Evolutionary conservation across 2,113 vertebrate genomes (phyloP), one percentile per base, ranked within the genome.

Genomic region (Podarcis cretensis): DNA sequence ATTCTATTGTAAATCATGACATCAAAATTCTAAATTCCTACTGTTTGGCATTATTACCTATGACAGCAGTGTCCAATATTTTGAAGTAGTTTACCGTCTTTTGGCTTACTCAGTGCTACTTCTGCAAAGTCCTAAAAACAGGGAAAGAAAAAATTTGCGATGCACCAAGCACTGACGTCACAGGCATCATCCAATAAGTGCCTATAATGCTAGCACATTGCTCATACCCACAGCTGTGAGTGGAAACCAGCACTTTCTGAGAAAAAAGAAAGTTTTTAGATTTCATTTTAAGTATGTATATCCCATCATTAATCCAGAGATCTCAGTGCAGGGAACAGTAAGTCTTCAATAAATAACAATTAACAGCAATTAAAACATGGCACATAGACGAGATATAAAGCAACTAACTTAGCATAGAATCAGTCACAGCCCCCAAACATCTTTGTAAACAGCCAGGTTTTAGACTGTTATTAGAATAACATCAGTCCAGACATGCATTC

Each of bases 101-200:
- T 94, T 83, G 96, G 94, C 83, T 86, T 95, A 77, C 91, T 91
- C 68, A 90, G 9, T 0, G 88, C 83, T 86, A 96, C 97, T 91
- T 93, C 92, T 93, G 95, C 96, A 91, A 98, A 97, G 89, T 98
- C 98, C 98, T 98, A 94, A 90, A 96, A 96, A 69, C 23, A 80
- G 83, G 89, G n/a, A 83, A 20, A 37, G 30, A 57, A 5, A 87
- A 30, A 74, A 81, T 9, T 21, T 78, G 23, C 48, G n/a, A 88
- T 21, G 10, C 37, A 40, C 23, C 20, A n/a, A 27, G 48, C 30
- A 65, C 20, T 76, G 35, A 57, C 35, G n/a, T 25, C 30, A 32
- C 30, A 57, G 30, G 43, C 12, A 73, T 10, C 30, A 84, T 84
- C 20, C 43, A 73, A 8, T 14, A 57, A 5, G 10, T 57, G 10